A percentile compares a stretch with the other conserved stretches of the same genome.
These are phyloP conservation scores for Volucella bombylans DNA, from an alignment of 2,888 invertebrate species.

Conservation along the genomic window DNA sequence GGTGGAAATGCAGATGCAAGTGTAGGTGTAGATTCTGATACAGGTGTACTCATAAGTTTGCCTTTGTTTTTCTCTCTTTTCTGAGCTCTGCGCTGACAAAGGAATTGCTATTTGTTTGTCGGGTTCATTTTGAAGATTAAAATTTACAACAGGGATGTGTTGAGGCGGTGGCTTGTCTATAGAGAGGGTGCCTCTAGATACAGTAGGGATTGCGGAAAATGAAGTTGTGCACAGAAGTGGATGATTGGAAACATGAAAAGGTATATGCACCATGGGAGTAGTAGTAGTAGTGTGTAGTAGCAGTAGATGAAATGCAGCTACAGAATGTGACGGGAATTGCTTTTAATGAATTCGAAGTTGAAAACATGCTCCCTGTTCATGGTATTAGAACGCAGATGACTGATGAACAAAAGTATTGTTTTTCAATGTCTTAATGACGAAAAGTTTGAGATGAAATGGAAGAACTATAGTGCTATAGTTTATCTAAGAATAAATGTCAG, in stretches of 20 bases:
- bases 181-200: background rate
- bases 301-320: background rate
- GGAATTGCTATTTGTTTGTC: slow-evolving; percentile 62
- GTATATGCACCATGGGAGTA: background rate
- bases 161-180: too few relatives aligned
- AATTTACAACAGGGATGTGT: slow-evolving; percentile 51
- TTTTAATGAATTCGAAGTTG: background rate
- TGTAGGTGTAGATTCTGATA: too few relatives aligned
- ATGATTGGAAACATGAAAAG: slow-evolving; percentile 13
- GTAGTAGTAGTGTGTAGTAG: too few relatives aligned
- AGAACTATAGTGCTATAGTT: too few relatives aligned
- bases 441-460: too few relatives aligned
- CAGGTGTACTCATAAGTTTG: background rate
- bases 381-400: too few relatives aligned
- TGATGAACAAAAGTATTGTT: too few relatives aligned
- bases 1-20: too few relatives aligned
- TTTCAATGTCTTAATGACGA: background rate
- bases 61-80: slow-evolving; percentile 18
- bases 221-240: background rate
- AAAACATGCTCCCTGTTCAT: too few relatives aligned
- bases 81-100: slow-evolving; percentile 46
- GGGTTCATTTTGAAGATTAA: slow-evolving; percentile 72
- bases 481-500: too few relatives aligned
- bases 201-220: background rate
- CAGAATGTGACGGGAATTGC: background rate